Conservation (phyloP, 2,797 vertebrate species). For the Amazonetta brasiliensis region DNA sequence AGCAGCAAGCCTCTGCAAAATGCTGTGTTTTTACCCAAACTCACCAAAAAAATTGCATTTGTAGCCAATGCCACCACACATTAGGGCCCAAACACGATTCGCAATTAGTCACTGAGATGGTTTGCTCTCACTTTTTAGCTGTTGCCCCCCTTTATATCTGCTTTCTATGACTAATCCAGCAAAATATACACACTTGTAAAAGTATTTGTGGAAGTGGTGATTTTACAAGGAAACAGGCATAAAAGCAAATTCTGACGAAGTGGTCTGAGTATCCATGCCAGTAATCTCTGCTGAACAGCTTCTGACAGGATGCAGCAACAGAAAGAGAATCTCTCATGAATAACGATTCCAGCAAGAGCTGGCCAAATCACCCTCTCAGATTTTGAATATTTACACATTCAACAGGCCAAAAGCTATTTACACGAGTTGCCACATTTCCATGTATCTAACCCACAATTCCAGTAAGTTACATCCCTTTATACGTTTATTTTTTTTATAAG, state of each 20-base stretch:
- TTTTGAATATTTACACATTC: conserved; percentile 15
- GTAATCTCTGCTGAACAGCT: conserved; percentile 3
- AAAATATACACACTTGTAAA: neutral
- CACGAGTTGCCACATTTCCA: neutral
- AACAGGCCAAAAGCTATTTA: conserved; percentile 53
- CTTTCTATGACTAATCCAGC: neutral
- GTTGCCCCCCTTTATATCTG: neutral
- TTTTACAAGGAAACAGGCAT: neutral
- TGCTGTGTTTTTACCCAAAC: neutral
- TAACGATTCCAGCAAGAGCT: conserved; percentile 18
- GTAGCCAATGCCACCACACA: neutral
- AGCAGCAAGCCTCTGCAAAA: neutral
- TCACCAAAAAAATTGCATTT: neutral
- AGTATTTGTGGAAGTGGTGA: neutral
- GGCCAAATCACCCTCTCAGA: neutral
- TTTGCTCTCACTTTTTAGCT: neutral
- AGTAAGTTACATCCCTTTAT: neutral
- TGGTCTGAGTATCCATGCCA: neutral
- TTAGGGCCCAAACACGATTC: neutral
- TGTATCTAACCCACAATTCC: conserved; percentile 4
- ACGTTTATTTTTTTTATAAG: neutral
- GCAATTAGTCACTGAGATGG: neutral
- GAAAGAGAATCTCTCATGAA: neutral
- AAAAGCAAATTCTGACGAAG: conserved; percentile 7
- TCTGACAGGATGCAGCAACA: conserved; percentile 12